A percentile compares a stretch with the other conserved stretches of the same genome.
These are phyloP conservation scores for Macrobrachium nipponense DNA, from an alignment of 1,140 invertebrate species.

Conservation along the genomic window DNA sequence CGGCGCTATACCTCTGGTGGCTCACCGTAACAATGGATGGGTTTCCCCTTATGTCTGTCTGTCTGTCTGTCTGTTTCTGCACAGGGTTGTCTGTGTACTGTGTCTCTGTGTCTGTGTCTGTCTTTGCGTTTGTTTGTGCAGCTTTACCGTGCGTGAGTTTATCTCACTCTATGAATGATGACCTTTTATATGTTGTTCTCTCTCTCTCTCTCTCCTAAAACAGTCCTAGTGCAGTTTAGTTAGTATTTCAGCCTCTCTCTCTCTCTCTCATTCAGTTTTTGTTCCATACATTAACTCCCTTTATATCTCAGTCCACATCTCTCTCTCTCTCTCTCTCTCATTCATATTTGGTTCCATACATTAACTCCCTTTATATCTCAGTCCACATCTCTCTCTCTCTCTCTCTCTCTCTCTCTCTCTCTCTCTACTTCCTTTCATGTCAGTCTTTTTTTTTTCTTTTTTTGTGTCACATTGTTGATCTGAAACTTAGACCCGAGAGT, in stretches of 20 bases:
- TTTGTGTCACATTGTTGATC: not conserved
- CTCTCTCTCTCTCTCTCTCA: conserved; percentile 32
- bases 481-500: too few relatives aligned
- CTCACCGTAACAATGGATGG: not conserved
- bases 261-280: not conserved
- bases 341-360: not conserved
- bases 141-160: too few relatives aligned
- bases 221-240: too few relatives aligned
- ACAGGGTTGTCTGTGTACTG: not conserved
- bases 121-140: not conserved
- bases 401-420: conserved; percentile 12
- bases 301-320: not conserved
- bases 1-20: not conserved
- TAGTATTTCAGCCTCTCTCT: too few relatives aligned
- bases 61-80: not conserved
- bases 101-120: not conserved
- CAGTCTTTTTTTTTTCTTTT: not conserved
- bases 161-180: too few relatives aligned
- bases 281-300: too few relatives aligned
- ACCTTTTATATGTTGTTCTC: too few relatives aligned
- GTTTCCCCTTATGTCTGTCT: not conserved
- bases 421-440: not conserved
- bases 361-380: too few relatives aligned
- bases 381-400: not conserved
- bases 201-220: conserved; percentile 21